phyloP scores from a whole-genome alignment of 1,140 invertebrate species.

The Cyphomyrmex costatus region DNA sequence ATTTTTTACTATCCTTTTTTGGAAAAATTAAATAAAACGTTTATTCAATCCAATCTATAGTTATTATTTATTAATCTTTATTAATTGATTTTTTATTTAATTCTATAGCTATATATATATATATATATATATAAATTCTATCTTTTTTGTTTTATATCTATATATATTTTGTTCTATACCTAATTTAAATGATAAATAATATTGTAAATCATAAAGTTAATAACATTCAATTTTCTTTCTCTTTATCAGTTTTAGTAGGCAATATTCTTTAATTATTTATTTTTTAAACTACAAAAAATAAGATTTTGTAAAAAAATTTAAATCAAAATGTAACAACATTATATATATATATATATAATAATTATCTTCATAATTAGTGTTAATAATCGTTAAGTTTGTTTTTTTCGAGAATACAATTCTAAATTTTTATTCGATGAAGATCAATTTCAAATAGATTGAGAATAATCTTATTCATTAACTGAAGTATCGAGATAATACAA shows the following conservation, averaged over 20 bases:
- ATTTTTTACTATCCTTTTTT: not conserved
- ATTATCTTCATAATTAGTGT: not conserved
- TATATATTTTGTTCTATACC: too few species aligned
- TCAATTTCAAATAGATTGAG: not conserved
- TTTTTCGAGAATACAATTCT: slow-evolving; percentile 8
- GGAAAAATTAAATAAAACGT: slow-evolving; percentile 30
- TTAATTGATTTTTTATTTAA: not conserved
- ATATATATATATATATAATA: not conserved
- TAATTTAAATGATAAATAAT: not conserved
- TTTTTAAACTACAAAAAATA: not conserved
- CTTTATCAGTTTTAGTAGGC: not conserved
- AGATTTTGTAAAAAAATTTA: not conserved
- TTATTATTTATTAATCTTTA: not conserved
- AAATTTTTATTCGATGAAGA: not conserved
- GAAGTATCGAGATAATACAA: not conserved
- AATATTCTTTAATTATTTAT: not conserved
- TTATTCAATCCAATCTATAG: not conserved
- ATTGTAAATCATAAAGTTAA: not conserved
- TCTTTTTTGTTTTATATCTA: too few species aligned
- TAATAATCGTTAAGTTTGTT: not conserved
- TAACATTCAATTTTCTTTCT: not conserved
- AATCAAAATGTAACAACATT: not conserved
- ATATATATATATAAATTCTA: too few species aligned
- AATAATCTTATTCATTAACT: not conserved
- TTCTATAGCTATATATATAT: too few species aligned